Evolutionary conservation across 2,888 invertebrate genomes (phyloP).

Genomic region (Anticlea derivata): DNA sequence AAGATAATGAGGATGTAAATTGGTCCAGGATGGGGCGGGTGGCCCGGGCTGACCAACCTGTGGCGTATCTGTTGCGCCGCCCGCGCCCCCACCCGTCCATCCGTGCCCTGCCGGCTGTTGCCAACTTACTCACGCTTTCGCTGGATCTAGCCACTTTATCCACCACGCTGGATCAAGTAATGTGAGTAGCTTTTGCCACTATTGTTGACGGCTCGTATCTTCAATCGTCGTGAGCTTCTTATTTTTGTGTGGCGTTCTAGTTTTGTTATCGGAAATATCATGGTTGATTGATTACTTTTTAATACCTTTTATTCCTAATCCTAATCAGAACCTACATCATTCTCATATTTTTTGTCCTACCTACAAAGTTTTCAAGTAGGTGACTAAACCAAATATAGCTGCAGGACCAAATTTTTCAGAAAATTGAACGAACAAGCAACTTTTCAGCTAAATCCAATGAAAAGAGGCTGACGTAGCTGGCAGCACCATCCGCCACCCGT

Average conservation of each 20-base stretch:
- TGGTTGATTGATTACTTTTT: too few species aligned
- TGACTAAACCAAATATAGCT: too few species aligned
- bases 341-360: too few species aligned
- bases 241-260: too few species aligned
- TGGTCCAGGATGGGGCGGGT: constrained; percentile 53
- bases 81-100: constrained; percentile 56
- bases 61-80: constrained; percentile 82
- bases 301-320: too few species aligned
- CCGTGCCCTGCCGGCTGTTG: constrained; percentile 36
- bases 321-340: too few species aligned
- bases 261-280: too few species aligned
- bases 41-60: constrained; percentile 80
- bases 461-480: constrained; percentile 5
- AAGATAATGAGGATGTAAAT: constrained; percentile 78
- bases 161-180: too few species aligned
- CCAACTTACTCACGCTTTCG: constrained; percentile 13
- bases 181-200: neutral
- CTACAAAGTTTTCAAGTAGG: too few species aligned
- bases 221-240: too few species aligned
- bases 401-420: too few species aligned
- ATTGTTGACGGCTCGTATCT: too few species aligned
- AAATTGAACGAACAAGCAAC: neutral
- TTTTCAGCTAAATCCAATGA: neutral
- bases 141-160: neutral
- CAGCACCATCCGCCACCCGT: constrained; percentile 28